phyloP scores from a whole-genome alignment of 2,113 vertebrate genomes.

The Xyliphius kryptos region DNA sequence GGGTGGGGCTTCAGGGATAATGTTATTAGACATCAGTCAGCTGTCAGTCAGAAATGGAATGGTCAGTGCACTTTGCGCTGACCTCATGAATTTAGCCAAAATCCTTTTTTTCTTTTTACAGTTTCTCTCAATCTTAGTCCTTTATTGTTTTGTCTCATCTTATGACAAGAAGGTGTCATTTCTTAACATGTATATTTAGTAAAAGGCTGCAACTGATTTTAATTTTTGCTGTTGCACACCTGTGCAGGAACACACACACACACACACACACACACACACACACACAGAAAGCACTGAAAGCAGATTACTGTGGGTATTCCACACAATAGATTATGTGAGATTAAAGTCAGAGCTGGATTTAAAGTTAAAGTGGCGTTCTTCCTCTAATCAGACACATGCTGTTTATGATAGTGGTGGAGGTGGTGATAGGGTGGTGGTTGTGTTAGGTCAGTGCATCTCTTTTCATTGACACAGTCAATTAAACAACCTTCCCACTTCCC shows the following conservation, averaged over 20 bases:
- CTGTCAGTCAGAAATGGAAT: constrained; percentile 28
- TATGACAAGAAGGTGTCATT: no score
- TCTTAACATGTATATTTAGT: no score
- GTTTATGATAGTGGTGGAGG: background rate
- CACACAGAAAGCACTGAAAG: constrained; percentile 54
- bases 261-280: constrained; percentile 23
- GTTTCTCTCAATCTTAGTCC: background rate
- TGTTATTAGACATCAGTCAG: constrained; percentile 22
- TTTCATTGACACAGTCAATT: background rate
- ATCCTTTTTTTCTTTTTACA: background rate
- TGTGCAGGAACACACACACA: constrained; percentile 1
- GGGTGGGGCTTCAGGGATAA: constrained; percentile 33
- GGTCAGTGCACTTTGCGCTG: constrained; percentile 6
- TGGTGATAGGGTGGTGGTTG: background rate
- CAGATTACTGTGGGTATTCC: constrained; percentile 59
- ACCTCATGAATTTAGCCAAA: constrained; percentile 3
- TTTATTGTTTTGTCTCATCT: no score
- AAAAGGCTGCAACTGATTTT: no score
- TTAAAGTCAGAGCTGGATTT: constrained; percentile 43
- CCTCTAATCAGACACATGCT: constrained; percentile 40
- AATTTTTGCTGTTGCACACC: background rate
- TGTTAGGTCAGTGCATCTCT: background rate
- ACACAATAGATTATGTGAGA: constrained; percentile 42
- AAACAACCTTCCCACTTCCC: no score
- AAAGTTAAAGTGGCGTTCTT: constrained; percentile 41